Conservation (phyloP, 1,140 invertebrate genomes). For the Cylas formicarius region DNA sequence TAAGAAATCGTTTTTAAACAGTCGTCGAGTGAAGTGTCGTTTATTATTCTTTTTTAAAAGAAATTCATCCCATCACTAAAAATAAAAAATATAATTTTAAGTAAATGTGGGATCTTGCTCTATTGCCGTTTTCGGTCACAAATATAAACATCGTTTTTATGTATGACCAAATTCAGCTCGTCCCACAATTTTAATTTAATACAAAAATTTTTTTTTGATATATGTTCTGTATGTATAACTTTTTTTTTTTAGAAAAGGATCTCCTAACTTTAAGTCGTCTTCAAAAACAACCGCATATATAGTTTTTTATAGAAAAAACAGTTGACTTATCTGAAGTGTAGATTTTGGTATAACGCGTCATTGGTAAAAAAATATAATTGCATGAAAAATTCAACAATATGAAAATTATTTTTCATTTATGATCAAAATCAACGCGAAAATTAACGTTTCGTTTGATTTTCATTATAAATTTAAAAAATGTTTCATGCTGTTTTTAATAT, state of each 20-base stretch:
- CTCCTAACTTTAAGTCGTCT: too few relatives aligned
- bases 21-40: constrained; percentile 1
- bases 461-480: not conserved
- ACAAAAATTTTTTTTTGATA: too few relatives aligned
- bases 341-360: not conserved
- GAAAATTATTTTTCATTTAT: too few relatives aligned
- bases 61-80: not conserved
- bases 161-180: not conserved
- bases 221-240: too few relatives aligned
- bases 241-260: too few relatives aligned
- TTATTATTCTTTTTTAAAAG: constrained; percentile 4
- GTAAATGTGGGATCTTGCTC: too few relatives aligned
- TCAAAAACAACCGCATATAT: too few relatives aligned
- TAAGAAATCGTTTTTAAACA: constrained; percentile 31
- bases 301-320: too few relatives aligned
- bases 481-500: constrained; percentile 6
- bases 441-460: not conserved
- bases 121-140: not conserved
- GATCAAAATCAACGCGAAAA: not conserved
- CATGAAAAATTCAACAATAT: not conserved
- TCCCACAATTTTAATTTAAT: not conserved
- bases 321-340: constrained; percentile 1
- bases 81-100: too few relatives aligned
- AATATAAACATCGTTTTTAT: not conserved
- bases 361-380: not conserved